Evolutionary conservation across 2,113 vertebrate species (phyloP).

Genomic region (Cathartes aura): DNA sequence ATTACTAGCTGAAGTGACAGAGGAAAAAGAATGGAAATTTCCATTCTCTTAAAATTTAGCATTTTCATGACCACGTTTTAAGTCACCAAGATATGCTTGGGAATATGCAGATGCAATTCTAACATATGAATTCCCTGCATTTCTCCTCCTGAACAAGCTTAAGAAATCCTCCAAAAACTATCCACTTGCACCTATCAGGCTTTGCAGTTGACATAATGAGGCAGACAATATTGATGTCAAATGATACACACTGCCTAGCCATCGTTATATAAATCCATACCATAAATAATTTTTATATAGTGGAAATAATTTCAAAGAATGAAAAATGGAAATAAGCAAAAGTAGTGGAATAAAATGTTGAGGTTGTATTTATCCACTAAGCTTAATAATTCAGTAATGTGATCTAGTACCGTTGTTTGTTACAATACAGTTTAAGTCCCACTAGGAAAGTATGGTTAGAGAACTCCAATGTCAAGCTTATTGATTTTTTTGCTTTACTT

Average conservation of each 20-base stretch:
- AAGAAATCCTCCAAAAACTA: neutral
- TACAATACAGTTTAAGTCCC: neutral
- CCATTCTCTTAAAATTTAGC: neutral
- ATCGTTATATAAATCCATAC: neutral
- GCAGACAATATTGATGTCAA: neutral
- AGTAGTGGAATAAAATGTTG: neutral
- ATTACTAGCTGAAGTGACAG: neutral
- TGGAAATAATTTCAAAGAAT: neutral
- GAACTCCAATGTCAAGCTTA: neutral
- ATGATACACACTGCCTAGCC: neutral
- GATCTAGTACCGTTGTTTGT: neutral
- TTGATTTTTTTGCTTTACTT: neutral
- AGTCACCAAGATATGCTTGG: neutral
- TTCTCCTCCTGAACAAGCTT: neutral
- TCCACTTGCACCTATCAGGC: neutral
- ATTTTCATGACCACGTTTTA: neutral
- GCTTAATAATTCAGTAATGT: neutral
- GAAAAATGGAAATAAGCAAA: neutral
- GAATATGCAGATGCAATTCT: neutral
- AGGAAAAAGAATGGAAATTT: neutral
- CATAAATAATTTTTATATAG: neutral
- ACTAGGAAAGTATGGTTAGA: neutral
- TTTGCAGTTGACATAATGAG: neutral
- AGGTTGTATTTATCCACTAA: neutral
- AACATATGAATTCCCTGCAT: neutral